Base-by-base conservation (phyloP, 2,113 vertebrate genomes). In the Calypte anna region DNA sequence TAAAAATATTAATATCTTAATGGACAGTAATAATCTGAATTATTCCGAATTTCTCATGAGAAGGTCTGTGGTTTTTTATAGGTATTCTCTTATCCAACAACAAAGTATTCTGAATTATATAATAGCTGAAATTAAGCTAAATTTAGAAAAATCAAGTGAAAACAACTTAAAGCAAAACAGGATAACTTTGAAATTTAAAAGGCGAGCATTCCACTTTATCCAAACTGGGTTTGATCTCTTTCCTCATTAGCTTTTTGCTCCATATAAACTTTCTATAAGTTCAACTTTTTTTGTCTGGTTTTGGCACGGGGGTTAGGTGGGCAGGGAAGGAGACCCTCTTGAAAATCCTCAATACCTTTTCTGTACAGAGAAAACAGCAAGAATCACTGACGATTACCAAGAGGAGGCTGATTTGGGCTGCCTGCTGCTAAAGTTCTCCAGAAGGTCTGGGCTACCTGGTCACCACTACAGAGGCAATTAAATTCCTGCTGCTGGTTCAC, bases 1-100 rank as follows among this genome's bases (percentile, higher is more conserved):
- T 95, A 67, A 83, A 94, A 96, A 92, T 96, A 96, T 93, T 94
- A 94, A 83, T 96, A 94, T 95, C 88, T 91, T 93, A 76, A 67
- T 61, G 88, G 73, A 17, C 61, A 91, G 57, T 61, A 96, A 90
- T 93, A 90, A 93, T 96, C 82, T 92, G 86, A 80, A 92, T 93
- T 96, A 95, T 93, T 95, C 88, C 73, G 94, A 93, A 94, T 91
- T 88, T 94, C 82, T 96, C 64, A 81, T 78, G 94, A 75, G 82
- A 86, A 82, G 48, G 61, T 68, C 80, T 94, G 66, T 95, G 82
- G 17, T 89, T 89, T 90, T 96, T 76, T 86, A 54, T 78, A 90
- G 79, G 48, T 92, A 93, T 30, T 93, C 79, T 94, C 95, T 95
- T 93, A 93, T 94, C 80, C 86, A 83, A 86, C 91, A 92, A 96